Conservation (phyloP, 1,140 invertebrate species). For the Melanaphis sacchari region DNA sequence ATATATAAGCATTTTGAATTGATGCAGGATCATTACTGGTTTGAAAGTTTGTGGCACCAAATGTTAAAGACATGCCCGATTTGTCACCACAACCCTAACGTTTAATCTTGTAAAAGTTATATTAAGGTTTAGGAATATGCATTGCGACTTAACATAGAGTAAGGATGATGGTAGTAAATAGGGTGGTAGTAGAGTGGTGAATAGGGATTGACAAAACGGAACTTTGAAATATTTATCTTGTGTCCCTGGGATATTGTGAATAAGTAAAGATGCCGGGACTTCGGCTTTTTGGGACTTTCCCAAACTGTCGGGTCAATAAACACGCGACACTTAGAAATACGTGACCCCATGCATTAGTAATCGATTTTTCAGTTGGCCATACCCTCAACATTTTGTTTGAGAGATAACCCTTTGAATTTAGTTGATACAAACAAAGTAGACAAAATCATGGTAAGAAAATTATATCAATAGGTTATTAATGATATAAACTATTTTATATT, state of each 20-base stretch:
- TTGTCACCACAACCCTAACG: conserved; percentile 46
- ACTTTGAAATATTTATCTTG: conserved; percentile 52
- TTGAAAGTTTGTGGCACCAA: conserved; percentile 51
- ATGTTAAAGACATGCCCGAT: conserved; percentile 53
- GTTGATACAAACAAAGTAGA: background rate
- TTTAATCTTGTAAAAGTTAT: conserved; percentile 56
- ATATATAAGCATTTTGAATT: conserved; percentile 28
- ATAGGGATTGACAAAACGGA: conserved; percentile 50
- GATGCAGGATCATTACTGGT: conserved; percentile 42
- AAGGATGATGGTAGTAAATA: background rate
- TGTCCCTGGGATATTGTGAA: conserved; percentile 50
- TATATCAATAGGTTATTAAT: background rate
- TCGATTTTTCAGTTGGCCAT: conserved; percentile 23
- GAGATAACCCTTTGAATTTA: background rate
- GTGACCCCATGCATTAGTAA: conserved; percentile 20
- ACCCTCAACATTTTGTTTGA: conserved; percentile 15
- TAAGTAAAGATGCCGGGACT: conserved; percentile 54
- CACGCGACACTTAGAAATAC: conserved; percentile 42
- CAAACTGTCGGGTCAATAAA: conserved; percentile 54
- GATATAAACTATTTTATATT: background rate
- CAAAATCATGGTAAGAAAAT: background rate
- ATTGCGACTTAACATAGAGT: conserved; percentile 22
- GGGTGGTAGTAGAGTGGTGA: background rate
- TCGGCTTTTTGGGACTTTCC: conserved; percentile 41
- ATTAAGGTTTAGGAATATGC: conserved; percentile 50